phyloP scores from a whole-genome alignment of 2,888 invertebrate genomes.

The Ochropacha duplaris region DNA sequence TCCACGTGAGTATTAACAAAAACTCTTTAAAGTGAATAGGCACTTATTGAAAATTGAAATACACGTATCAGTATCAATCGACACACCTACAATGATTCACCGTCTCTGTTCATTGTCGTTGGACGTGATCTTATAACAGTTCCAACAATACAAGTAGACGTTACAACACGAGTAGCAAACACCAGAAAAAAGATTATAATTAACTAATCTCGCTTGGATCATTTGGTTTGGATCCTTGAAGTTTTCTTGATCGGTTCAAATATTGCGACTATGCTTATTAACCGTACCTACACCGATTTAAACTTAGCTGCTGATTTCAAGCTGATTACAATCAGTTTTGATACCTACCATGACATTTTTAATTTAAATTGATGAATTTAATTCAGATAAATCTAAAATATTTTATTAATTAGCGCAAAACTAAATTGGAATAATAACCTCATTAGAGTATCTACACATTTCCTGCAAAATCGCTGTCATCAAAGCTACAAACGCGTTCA shows the following conservation, averaged over 20 bases:
- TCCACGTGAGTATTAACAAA: slow-evolving; percentile 21
- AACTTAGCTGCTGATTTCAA: too few species aligned
- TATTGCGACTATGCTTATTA: background rate
- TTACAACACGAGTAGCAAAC: slow-evolving; percentile 21
- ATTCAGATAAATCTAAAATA: too few species aligned
- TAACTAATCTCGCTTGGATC: slow-evolving; percentile 12
- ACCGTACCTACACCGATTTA: too few species aligned
- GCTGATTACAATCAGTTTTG: too few species aligned
- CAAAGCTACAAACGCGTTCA: background rate
- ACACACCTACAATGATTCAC: slow-evolving; percentile 40
- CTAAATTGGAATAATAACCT: background rate
- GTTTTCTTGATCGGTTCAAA: background rate
- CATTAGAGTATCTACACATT: background rate
- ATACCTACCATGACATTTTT: too few species aligned
- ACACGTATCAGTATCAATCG: slow-evolving; percentile 30
- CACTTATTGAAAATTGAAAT: slow-evolving; percentile 41
- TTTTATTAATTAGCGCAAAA: background rate
- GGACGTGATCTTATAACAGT: slow-evolving; percentile 33
- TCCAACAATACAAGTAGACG: slow-evolving; percentile 12
- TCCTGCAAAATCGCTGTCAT: background rate
- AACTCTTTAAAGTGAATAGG: slow-evolving; percentile 29
- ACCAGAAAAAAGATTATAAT: slow-evolving; percentile 28
- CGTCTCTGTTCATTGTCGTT: slow-evolving; percentile 20
- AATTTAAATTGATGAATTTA: too few species aligned
- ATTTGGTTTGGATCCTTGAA: background rate